Percentiles rank a stretch among this genome's conserved stretches.
Conservation (phyloP, 2,797 vertebrate species). For the Heteromormyrus szaboi region DNA sequence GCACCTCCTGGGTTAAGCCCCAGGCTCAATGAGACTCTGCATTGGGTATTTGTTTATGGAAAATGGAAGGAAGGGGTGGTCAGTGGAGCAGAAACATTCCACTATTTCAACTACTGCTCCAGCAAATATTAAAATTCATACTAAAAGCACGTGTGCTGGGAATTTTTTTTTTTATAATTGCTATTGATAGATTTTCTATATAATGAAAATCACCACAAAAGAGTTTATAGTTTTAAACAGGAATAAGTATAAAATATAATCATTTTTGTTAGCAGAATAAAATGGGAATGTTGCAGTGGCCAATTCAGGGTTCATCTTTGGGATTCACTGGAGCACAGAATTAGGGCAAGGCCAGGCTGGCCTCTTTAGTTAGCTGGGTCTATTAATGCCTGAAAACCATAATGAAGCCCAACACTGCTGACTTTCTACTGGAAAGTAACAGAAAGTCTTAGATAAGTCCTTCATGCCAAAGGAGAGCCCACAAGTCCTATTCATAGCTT, state of each 20-base stretch:
- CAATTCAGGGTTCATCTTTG: slow-evolving; percentile 1
- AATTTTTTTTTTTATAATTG: not conserved
- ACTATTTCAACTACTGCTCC: not conserved
- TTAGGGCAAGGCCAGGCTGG: not conserved
- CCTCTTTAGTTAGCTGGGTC: not conserved
- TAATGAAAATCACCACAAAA: not conserved
- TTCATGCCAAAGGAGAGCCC: not conserved
- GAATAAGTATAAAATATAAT: not conserved
- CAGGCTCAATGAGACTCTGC: not conserved
- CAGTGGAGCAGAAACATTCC: not conserved
- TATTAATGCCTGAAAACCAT: not conserved
- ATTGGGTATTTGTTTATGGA: not conserved
- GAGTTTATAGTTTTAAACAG: not conserved
- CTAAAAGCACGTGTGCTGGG: not conserved
- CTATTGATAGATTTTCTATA: not conserved
- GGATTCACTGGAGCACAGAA: not conserved
- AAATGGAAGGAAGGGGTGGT: not conserved
- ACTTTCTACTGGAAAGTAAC: not conserved
- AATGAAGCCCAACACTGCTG: not conserved
- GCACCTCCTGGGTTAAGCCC: not conserved
- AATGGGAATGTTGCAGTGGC: not conserved
- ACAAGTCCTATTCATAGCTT: not conserved
- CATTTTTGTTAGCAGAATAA: not conserved
- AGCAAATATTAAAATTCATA: not conserved
- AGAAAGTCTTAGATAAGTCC: not conserved